These are phyloP conservation scores for Hiodon alosoides DNA, from an alignment of 2,113 vertebrate species.

Conservation along the genomic window DNA sequence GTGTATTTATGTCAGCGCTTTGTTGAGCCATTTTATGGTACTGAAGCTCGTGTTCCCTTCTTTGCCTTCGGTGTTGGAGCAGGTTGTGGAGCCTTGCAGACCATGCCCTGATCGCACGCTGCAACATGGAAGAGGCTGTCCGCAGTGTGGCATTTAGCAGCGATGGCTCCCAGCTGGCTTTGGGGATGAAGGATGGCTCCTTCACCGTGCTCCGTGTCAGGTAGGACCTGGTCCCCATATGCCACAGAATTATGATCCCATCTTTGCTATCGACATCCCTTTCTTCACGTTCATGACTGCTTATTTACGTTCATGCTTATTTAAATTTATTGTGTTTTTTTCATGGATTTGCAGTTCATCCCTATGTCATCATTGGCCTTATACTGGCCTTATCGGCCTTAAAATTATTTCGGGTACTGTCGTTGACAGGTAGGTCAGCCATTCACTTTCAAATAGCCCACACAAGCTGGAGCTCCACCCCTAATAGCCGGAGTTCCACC, in stretches of 20 bases:
- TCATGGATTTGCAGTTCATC: too few species aligned
- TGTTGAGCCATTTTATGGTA: too few species aligned
- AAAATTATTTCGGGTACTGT: too few species aligned
- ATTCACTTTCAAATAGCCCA: too few species aligned
- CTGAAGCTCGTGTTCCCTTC: too few species aligned
- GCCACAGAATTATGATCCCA: not conserved
- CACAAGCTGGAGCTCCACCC: too few species aligned
- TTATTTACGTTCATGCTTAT: not conserved
- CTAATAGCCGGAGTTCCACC: too few species aligned
- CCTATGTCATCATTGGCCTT: too few species aligned
- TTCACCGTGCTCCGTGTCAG: conserved; percentile 95
- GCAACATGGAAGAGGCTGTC: conserved; percentile 92
- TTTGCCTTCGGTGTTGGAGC: not conserved
- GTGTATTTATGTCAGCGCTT: too few species aligned
- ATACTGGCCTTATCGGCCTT: too few species aligned
- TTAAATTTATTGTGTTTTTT: too few species aligned
- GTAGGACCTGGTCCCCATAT: conserved; percentile 40
- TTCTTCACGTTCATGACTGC: not conserved
- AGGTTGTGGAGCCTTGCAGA: conserved; percentile 93
- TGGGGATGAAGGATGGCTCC: conserved; percentile 97
- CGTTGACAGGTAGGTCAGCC: too few species aligned
- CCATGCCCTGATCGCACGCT: conserved; percentile 88
- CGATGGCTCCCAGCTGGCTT: conserved; percentile 85
- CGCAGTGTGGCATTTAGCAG: conserved; percentile 88
- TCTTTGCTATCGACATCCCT: not conserved